A percentile compares a stretch with the other conserved stretches of the same genome.
These are phyloP conservation scores for Caranx melampygus DNA, from an alignment of 2,113 vertebrate species.

Conservation along the genomic window DNA sequence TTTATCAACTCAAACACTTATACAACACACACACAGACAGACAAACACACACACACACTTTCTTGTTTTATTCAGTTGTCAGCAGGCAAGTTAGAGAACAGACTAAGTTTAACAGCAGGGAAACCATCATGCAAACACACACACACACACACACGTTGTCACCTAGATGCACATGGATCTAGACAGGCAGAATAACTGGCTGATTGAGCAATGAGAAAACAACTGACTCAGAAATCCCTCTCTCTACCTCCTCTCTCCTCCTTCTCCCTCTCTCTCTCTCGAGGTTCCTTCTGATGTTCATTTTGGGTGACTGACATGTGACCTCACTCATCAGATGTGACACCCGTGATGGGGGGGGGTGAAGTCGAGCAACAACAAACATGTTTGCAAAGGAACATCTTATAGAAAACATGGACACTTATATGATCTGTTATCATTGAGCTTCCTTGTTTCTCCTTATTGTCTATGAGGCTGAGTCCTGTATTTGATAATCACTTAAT, in stretches of 20 bases:
- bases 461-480: not conserved
- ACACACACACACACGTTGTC: conserved; percentile 11
- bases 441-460: not conserved
- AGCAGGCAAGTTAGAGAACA: conserved; percentile 48
- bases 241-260: conserved; percentile 25
- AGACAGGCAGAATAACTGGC: conserved; percentile 72
- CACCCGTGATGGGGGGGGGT: conserved; percentile 25
- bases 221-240: conserved; percentile 73
- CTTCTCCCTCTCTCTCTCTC: conserved; percentile 14
- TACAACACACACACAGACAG: conserved; percentile 15
- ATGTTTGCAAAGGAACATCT: not conserved
- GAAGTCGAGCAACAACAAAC: not conserved
- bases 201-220: conserved; percentile 78
- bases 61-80: conserved; percentile 71
- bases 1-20: conserved; percentile 57
- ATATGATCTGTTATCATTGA: not conserved
- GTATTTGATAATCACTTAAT: too few relatives aligned
- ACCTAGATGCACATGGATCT: conserved; percentile 61
- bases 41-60: conserved; percentile 28
- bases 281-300: conserved; percentile 62
- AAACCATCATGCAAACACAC: conserved; percentile 15
- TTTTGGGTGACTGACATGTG: conserved; percentile 68
- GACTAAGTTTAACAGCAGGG: conserved; percentile 63
- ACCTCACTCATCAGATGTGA: conserved; percentile 58
- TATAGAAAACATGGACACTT: not conserved